These are phyloP conservation scores for Drosophila arawakana DNA, from an alignment of 1,140 invertebrate species.

Conservation along the genomic window DNA sequence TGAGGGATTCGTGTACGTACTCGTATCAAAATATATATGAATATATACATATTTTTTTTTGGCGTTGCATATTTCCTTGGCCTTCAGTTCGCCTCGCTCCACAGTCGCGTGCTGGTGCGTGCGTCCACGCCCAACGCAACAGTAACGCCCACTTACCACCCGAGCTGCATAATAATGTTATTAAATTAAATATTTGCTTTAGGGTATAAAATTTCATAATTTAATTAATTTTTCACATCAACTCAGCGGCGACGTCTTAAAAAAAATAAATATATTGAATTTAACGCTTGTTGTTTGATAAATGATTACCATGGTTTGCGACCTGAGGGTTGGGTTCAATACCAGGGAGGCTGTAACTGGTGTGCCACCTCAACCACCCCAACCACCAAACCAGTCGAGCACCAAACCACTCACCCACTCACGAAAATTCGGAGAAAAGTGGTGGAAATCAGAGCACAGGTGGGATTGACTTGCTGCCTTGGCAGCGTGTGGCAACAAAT, in stretches of 20 bases:
- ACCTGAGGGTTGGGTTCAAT: slow-evolving; percentile 38
- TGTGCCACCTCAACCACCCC: slow-evolving; percentile 8
- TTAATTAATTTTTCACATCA: slow-evolving; percentile 75
- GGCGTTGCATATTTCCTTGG: slow-evolving; percentile 55
- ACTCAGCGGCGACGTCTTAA: slow-evolving; percentile 56
- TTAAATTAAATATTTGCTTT: slow-evolving; percentile 82
- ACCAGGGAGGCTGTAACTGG: neutral
- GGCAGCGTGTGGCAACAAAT: slow-evolving; percentile 17
- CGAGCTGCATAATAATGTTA: slow-evolving; percentile 77
- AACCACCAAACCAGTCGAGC: neutral
- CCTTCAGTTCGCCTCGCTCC: slow-evolving; percentile 16
- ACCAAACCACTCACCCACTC: neutral
- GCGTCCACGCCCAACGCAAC: slow-evolving; percentile 60
- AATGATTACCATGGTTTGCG: slow-evolving; percentile 76
- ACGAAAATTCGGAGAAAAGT: slow-evolving; percentile 3
- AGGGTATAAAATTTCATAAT: slow-evolving; percentile 80
- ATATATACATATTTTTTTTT: slow-evolving; percentile 16
- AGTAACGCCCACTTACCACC: slow-evolving; percentile 38
- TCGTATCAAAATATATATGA: slow-evolving; percentile 18
- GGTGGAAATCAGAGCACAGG: slow-evolving; percentile 40
- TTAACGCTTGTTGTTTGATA: slow-evolving; percentile 73
- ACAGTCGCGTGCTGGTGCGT: slow-evolving; percentile 73
- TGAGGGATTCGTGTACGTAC: slow-evolving; percentile 46
- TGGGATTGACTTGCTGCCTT: slow-evolving; percentile 39
- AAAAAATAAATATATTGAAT: slow-evolving; percentile 70